These are phyloP conservation scores for Poeciliopsis gracilis DNA, from an alignment of 2,797 vertebrate species.

Conservation along the genomic window DNA sequence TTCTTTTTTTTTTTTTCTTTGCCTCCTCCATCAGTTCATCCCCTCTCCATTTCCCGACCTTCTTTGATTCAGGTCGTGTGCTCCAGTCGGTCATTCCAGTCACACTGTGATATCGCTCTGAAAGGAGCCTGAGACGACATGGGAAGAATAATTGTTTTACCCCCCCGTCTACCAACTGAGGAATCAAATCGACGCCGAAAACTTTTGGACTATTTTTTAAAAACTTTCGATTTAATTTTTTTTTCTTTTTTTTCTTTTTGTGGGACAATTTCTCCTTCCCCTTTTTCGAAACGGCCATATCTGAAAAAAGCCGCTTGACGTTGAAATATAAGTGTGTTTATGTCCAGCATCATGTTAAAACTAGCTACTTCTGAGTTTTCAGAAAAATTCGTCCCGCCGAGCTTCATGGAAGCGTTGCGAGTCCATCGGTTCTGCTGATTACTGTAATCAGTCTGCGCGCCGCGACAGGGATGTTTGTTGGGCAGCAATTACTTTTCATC, in stretches of 20 bases:
- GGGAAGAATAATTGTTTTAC: constrained; percentile 10
- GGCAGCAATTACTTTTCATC: not conserved
- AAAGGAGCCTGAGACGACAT: not conserved
- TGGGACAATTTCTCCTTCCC: no score
- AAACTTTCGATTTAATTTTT: not conserved
- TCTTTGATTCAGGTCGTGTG: constrained; percentile 37
- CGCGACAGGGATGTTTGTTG: not conserved
- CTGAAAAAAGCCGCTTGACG: not conserved
- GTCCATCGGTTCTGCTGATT: not conserved
- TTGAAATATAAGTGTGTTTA: not conserved
- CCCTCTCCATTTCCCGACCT: not conserved
- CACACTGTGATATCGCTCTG: constrained; percentile 12
- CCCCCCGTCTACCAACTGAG: not conserved
- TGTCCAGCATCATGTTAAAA: not conserved
- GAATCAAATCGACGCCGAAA: not conserved
- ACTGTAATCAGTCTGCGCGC: not conserved
- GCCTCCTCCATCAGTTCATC: constrained; percentile 35
- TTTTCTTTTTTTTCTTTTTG: no score
- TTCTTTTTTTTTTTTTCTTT: constrained; percentile 1
- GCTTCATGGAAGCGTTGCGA: not conserved
- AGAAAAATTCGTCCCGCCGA: not conserved
- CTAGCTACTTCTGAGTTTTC: not conserved
- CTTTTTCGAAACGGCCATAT: not conserved
- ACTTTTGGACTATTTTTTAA: not conserved
- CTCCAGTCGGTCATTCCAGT: constrained; percentile 32